Evolutionary conservation across 2,797 vertebrate genomes (phyloP), one percentile per base, ranked within the genome.

Genomic region (Gymnoscopelus microlampas): DNA sequence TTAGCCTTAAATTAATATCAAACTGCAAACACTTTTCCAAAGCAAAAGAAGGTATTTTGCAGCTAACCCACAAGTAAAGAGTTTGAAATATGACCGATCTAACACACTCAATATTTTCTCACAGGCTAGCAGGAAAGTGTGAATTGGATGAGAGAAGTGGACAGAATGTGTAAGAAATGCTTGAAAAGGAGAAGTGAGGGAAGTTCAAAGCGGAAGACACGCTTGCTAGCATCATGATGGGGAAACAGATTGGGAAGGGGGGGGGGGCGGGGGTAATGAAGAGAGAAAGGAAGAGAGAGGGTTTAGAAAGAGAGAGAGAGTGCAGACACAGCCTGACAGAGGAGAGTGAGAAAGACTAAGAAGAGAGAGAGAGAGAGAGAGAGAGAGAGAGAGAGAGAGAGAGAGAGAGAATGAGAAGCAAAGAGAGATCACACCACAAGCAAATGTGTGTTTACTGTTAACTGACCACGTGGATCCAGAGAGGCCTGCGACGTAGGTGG

Each of bases 381-480:
- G 44, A 39, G 50, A 56, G 3, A 24, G 19, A 50, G 15, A 5
- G 11, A 15, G 24, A 53, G 56, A 32, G 23, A 50, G 23, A 26
- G n/a, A 53, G 55, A 15, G 6, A 47, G 14, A 29, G 9, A n/a
- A 19, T 3, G 4, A 57, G 24, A 24, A 13, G 3, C 3, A 26
- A 12, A 24, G 7, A 44, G 39, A 44, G 39, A 7, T 44, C 39
- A 32, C 19, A 35, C 4, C 11, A n/a, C 26, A n/a, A 1, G 14
- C 4, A 6, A 59, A 15, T 35, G 29, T n/a, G 14, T 35, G 49
- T 53, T 3, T 3, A n/a, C 5, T 23, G 24, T 39, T 60, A 71
- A 88, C 93, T 78, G 84, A 98, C 98, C 97, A 99, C 0, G 98
- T 99, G 70, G 97, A 99, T 80, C 98, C 98, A 0, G 98, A 99